These are phyloP conservation scores for Tetragonula clypearis DNA, from an alignment of 1,140 invertebrate species.

Conservation along the genomic window DNA sequence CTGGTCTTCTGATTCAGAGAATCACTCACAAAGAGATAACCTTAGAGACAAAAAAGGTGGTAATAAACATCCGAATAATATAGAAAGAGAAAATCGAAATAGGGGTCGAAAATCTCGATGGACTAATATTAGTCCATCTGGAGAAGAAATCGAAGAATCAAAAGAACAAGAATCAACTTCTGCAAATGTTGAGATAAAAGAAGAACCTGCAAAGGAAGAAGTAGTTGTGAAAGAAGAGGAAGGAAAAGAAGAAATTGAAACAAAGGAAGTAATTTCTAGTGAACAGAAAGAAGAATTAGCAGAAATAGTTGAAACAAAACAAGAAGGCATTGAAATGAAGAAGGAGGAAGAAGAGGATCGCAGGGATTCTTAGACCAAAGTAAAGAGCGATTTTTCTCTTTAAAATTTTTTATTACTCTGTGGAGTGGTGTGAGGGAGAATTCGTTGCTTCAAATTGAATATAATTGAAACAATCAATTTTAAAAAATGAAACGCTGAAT, in stretches of 20 bases:
- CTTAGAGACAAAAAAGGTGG: constrained; percentile 53
- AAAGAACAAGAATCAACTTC: constrained; percentile 44
- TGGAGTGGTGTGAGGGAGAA: constrained; percentile 47
- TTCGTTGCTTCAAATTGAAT: constrained; percentile 29
- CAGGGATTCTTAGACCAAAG: constrained; percentile 56
- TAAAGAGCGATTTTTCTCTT: constrained; percentile 52
- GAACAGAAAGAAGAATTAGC: constrained; percentile 24
- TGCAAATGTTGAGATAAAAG: constrained; percentile 26
- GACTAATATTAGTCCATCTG: constrained; percentile 78
- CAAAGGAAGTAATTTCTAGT: constrained; percentile 14
- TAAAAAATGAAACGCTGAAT: constrained; percentile 13
- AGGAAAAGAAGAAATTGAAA: constrained; percentile 25
- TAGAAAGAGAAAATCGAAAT: constrained; percentile 73
- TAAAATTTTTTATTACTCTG: constrained; percentile 50
- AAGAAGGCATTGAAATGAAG: constrained; percentile 28
- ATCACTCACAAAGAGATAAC: constrained; percentile 64
- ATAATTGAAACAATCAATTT: constrained; percentile 15
- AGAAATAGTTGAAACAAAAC: not conserved
- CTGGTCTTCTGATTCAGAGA: constrained; percentile 65
- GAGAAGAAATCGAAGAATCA: constrained; percentile 42
- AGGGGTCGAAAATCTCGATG: constrained; percentile 77
- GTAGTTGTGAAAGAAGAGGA: constrained; percentile 17
- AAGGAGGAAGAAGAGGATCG: constrained; percentile 45
- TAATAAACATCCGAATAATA: constrained; percentile 52
- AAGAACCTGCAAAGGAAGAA: constrained; percentile 7